These are phyloP conservation scores for Norana najaformis DNA, from an alignment of 2,888 invertebrate species.

Conservation along the genomic window DNA sequence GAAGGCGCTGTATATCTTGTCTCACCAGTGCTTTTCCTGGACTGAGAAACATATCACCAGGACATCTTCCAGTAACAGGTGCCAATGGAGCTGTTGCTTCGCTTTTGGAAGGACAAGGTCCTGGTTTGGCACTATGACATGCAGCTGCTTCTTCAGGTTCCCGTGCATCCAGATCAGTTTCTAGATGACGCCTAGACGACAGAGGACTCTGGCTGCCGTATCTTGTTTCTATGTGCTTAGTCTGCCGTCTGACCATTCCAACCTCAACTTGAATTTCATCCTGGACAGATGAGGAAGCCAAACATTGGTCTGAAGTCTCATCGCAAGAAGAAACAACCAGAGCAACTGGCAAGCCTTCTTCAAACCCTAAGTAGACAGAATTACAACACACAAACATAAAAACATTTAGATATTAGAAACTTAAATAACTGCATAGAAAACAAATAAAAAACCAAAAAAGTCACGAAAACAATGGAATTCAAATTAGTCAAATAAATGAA, in stretches of 20 bases:
- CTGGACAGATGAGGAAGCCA: neutral
- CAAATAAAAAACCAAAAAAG: neutral
- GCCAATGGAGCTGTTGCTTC: neutral
- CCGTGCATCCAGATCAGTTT: neutral
- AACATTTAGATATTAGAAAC: neutral
- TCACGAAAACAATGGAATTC: neutral
- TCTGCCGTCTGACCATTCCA: slow-evolving; percentile 15
- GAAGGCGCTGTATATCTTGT: neutral
- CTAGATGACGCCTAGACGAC: neutral
- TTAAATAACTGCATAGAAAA: neutral
- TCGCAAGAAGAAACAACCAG: neutral
- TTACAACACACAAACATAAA: neutral
- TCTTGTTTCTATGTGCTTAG: neutral
- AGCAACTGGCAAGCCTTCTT: slow-evolving; percentile 19
- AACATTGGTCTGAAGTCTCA: neutral
- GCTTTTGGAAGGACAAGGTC: neutral
- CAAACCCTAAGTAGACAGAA: slow-evolving; percentile 21
- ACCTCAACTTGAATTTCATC: slow-evolving; percentile 15
- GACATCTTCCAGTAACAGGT: neutral
- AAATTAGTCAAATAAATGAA: neutral
- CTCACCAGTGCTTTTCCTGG: neutral
- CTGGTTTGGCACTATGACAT: neutral
- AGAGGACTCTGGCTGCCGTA: neutral
- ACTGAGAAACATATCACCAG: neutral
- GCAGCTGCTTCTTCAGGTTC: neutral